Evolutionary conservation across 2,113 vertebrate species (phyloP), one percentile per base, ranked within the genome.

Genomic region (Hiodon tergisus): DNA sequence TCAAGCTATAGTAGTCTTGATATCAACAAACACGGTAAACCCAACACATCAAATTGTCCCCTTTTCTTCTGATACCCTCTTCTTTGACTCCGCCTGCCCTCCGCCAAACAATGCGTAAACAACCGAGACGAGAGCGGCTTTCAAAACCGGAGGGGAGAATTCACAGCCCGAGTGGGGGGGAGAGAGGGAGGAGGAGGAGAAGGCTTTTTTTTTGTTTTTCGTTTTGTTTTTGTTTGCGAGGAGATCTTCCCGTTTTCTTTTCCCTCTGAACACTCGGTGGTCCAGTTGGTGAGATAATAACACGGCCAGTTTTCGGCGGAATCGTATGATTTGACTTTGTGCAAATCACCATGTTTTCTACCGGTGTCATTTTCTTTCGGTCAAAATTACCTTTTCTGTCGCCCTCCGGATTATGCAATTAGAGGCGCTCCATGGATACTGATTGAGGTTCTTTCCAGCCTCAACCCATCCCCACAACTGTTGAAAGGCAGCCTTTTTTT

Each of bases 1-100:
- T 99, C 97, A 98, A 95, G 93, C 94, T 95, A 93, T 94, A 96
- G 95, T 97, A 96, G 95, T 98, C 95, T 98, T 96, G 95, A 94
- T 98, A 96, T 98, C 97, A 99, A 99, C 97, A 99, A 97, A 98
- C 95, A 97, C 94, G 88, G 91, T 91, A 90, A 90, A 91, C 90
- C 93, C 92, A 93, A 94, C 93, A 93, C 93, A 96, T 94, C 92
- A 97, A 95, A 97, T 95, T 96, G 95, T 95, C 93, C 93, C 93
- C 92, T 4, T 95, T 96, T 95, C 94, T 94, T 95, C 89, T 93
- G 93, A 97, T 95, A 95, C 94, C 91, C 94, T 94, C 89, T 93
- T 92, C 90, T 85, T 83, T 89, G 87, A 92, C 91, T 93, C 93
- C 86, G 91, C 90, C 92, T 93, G 92, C 89, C 93, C 93, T 89